Evolutionary conservation across 1,140 invertebrate species (phyloP), one percentile per base, ranked within the genome.

Genomic region (Caenorhabditis tropicalis): DNA sequence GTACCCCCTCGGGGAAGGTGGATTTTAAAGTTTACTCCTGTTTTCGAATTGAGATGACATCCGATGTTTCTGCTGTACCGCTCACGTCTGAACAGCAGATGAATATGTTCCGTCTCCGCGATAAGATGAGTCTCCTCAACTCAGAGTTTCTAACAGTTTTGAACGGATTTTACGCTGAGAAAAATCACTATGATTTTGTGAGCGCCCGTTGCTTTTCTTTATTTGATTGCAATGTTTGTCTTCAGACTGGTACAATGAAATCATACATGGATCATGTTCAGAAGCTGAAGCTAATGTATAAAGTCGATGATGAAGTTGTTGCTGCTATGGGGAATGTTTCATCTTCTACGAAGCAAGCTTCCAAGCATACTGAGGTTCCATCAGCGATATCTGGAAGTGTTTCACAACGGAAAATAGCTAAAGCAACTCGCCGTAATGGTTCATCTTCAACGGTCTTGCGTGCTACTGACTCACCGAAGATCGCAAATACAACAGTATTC

Each of bases 241-340:
- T 70, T 51, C 58, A 82, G 82, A 60, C 39, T 46, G 58, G 12
- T 7, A 82, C 82, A 1, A 60, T 82, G 46, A 5, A 49, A 7
- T 82, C 82, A 19, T 82, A 82, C 43, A 24, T 82, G 60, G 43
- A 82, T 29, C 82, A 82, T 36, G 82, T 82, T 15, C 24, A 43
- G 46, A 16, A 48, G 15, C 43, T 82, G 6, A 60, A 82, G 31
- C 15, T 16, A n/a, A 27, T 48, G 33, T 82, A 82, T 33, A 43
- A 65, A 7, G 48, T 65, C 16, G 51, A 60, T 31, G 36, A 60
- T 19, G 82, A 74, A 4, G 39, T 31, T 2, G 56, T 27, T n/a
- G 82, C 21, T 36, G 58, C 58, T n/a, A 46, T 1, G 16, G 12
- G 7, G 16, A n/a, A 15, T 16, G n/a, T 9, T 24, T 15, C 33